phyloP scores from a whole-genome alignment of 1,140 invertebrate genomes.

The Paracyclopina nana region DNA sequence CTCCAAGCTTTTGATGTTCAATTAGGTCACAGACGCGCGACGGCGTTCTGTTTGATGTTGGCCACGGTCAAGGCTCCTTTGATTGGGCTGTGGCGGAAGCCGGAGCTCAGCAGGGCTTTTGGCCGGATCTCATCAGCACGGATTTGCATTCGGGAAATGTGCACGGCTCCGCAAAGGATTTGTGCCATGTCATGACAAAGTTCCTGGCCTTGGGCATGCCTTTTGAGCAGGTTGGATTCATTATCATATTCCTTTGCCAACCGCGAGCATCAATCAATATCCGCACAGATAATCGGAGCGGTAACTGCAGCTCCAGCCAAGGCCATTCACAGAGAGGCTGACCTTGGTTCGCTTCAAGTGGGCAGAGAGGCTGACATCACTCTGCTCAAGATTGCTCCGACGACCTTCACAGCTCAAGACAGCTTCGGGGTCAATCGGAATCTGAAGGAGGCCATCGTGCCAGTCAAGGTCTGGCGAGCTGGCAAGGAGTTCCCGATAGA shows the following conservation, averaged over 20 bases:
- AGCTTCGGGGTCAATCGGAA: no score
- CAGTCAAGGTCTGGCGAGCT: no score
- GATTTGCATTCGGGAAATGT: slow-evolving; percentile 3
- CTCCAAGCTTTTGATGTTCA: no score
- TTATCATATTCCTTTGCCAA: no score
- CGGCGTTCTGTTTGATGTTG: not conserved
- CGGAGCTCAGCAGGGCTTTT: not conserved
- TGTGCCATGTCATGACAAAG: not conserved
- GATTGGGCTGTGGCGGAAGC: not conserved
- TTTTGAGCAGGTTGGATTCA: not conserved
- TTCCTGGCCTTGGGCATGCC: not conserved
- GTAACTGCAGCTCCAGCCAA: slow-evolving; percentile 1
- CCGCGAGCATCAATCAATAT: no score
- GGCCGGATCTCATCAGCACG: not conserved
- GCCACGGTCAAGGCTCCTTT: not conserved
- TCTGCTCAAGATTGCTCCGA: no score
- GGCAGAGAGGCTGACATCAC: not conserved
- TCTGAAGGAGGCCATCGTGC: no score
- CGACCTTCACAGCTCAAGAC: no score
- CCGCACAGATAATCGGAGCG: not conserved
- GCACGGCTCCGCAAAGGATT: not conserved
- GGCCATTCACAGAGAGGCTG: not conserved
- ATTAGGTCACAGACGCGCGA: no score
- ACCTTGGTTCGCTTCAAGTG: not conserved
- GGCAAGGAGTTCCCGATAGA: no score